A percentile compares a stretch with the other conserved stretches of the same genome.
Conservation (phyloP, 2,113 vertebrate genomes). For the Anthoscopus minutus region DNA sequence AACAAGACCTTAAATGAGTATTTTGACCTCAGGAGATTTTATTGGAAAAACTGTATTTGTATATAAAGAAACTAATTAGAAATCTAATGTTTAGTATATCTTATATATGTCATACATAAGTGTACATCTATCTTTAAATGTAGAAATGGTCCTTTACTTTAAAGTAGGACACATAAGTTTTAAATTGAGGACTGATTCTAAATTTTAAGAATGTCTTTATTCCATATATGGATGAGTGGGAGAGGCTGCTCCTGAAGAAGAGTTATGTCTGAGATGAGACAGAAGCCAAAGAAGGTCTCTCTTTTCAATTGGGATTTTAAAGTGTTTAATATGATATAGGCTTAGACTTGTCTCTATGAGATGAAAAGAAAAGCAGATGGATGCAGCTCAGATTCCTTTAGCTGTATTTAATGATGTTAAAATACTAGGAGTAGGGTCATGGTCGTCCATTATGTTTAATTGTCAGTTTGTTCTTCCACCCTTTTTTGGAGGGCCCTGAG, state of each 20-base stretch:
- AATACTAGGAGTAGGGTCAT: neutral
- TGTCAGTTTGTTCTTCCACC: neutral
- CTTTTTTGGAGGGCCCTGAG: neutral
- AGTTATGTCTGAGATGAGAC: neutral
- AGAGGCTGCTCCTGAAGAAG: neutral
- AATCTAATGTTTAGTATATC: neutral
- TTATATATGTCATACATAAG: neutral
- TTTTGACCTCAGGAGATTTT: neutral
- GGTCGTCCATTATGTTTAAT: neutral
- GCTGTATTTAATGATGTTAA: neutral
- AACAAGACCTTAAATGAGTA: accelerated
- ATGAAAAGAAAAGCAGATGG: neutral
- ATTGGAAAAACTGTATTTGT: neutral
- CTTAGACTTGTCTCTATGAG: neutral
- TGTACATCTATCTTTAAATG: neutral
- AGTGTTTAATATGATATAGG: neutral
- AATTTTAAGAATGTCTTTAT: neutral
- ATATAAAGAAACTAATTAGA: neutral
- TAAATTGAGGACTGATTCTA: neutral
- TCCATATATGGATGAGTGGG: neutral
- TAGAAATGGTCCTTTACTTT: neutral
- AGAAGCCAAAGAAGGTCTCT: neutral
- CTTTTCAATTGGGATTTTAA: neutral
- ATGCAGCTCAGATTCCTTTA: neutral
- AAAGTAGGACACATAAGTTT: neutral